Evolutionary conservation across 2,888 invertebrate species (phyloP).

Genomic region (Microplitis manilae): DNA sequence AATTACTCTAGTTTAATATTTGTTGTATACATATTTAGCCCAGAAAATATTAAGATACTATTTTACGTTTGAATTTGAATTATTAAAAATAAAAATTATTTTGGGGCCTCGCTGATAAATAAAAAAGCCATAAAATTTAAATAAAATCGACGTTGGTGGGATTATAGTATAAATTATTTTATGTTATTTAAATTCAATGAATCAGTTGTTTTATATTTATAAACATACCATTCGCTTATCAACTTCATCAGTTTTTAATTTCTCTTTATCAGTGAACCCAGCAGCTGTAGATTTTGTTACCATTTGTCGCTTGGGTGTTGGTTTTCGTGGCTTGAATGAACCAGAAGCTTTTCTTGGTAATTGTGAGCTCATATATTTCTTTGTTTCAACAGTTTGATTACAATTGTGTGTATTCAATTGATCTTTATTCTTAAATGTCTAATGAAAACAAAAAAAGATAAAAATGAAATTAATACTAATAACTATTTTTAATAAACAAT

Average conservation of each 20-base stretch:
- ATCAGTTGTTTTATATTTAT: constrained; percentile 30
- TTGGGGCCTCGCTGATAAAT: neutral
- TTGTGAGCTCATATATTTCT: constrained; percentile 63
- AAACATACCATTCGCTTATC: constrained; percentile 55
- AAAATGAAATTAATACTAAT: neutral
- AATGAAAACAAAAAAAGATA: neutral
- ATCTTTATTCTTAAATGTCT: constrained; percentile 67
- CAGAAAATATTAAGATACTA: no score
- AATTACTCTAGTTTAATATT: no score
- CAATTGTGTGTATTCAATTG: constrained; percentile 66
- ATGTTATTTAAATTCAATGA: neutral
- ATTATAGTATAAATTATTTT: no score
- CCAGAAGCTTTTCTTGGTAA: constrained; percentile 68
- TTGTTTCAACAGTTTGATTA: constrained; percentile 61
- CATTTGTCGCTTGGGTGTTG: constrained; percentile 67
- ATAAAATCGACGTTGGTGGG: neutral
- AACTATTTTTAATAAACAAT: neutral
- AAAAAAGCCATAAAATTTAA: neutral
- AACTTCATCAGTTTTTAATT: constrained; percentile 60
- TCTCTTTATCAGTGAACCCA: constrained; percentile 63
- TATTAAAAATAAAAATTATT: no score
- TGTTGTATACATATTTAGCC: no score
- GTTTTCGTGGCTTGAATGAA: constrained; percentile 67
- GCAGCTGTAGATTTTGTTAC: constrained; percentile 57
- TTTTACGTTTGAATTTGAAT: no score